Conservation (phyloP, 1,140 invertebrate species). For the Saxidomus purpurata region DNA sequence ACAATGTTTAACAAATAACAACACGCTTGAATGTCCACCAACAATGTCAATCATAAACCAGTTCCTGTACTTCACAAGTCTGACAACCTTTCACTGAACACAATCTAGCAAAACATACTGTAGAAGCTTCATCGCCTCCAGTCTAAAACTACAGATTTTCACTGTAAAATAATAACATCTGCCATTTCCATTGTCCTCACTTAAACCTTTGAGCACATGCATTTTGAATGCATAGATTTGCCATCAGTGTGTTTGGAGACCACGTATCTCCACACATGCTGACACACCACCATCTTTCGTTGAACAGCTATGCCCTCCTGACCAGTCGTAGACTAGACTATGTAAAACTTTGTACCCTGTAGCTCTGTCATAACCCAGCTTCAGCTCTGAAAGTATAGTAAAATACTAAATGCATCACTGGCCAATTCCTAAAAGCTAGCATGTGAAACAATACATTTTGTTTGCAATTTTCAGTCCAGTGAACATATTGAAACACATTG, state of each 20-base stretch:
- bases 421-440: neutral
- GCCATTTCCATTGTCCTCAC: too few relatives aligned
- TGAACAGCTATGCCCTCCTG: neutral
- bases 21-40: neutral
- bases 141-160: too few relatives aligned
- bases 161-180: too few relatives aligned
- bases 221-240: too few relatives aligned
- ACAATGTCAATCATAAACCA: too few relatives aligned
- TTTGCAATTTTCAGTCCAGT: too few relatives aligned
- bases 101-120: neutral
- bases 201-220: neutral
- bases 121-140: neutral
- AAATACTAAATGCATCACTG: neutral
- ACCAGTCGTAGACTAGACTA: neutral
- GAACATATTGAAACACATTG: too few relatives aligned
- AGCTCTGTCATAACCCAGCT: conserved; percentile 73
- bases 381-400: conserved; percentile 66
- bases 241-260: too few relatives aligned
- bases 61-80: neutral
- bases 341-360: neutral
- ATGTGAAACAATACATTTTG: too few relatives aligned
- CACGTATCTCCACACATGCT: too few relatives aligned
- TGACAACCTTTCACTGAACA: neutral
- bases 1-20: neutral
- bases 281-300: too few relatives aligned